Evolutionary conservation across 2,888 invertebrate species (phyloP).

Genomic region (Oscheius sp.): DNA sequence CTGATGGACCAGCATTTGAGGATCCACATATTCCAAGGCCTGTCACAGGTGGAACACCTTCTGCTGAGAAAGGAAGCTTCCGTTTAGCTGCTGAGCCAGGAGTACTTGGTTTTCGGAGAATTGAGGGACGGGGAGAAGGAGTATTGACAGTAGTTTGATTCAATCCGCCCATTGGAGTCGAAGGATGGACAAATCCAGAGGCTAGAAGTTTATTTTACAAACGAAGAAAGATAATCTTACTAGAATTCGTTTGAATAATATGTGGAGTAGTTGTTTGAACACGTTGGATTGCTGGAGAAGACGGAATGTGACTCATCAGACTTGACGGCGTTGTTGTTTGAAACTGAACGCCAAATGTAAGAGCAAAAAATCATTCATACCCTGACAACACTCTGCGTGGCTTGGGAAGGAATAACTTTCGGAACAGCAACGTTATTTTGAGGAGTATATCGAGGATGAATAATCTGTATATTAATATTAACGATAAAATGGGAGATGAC

Average conservation of each 20-base stretch:
- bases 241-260: background rate
- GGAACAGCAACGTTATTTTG: constrained; percentile 4
- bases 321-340: too few relatives aligned
- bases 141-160: background rate
- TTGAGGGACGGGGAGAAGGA: constrained; percentile 27
- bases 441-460: constrained; percentile 10
- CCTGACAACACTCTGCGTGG: constrained; percentile 6
- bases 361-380: background rate
- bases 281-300: constrained; percentile 11
- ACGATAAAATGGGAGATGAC: too few relatives aligned
- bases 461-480: too few relatives aligned
- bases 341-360: background rate
- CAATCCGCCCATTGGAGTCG: background rate
- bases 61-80: constrained; percentile 5
- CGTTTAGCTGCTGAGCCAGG: constrained; percentile 25
- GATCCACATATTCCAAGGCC: background rate
- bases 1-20: background rate
- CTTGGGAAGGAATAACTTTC: background rate
- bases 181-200: background rate
- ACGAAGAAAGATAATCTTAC: background rate
- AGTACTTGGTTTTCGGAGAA: constrained; percentile 12
- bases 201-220: background rate
- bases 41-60: too few relatives aligned
- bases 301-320: background rate
- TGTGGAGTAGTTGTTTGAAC: constrained; percentile 12